A percentile compares a stretch with the other conserved stretches of the same genome.
phyloP scores from a whole-genome alignment of 2,888 invertebrate genomes.

The Drosophila stalkeri region DNA sequence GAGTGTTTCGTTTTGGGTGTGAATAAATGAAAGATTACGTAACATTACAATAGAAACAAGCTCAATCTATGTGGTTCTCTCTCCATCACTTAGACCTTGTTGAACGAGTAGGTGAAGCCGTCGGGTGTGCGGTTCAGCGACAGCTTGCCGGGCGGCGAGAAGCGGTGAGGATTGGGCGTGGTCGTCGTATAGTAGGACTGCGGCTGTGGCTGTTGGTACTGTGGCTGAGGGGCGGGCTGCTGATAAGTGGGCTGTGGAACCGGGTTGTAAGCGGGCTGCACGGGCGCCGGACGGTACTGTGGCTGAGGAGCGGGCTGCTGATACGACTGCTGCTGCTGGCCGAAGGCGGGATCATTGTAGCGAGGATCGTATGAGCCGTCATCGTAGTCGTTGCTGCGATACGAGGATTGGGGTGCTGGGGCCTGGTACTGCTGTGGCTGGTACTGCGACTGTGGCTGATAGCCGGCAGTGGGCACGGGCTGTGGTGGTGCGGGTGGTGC shows the following conservation, averaged over 20 bases:
- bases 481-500: constrained; percentile 87
- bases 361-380: constrained; percentile 85
- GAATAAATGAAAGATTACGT: constrained; percentile 41
- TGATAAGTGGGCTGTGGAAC: constrained; percentile 85
- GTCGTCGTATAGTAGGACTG: constrained; percentile 85
- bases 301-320: constrained; percentile 85
- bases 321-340: constrained; percentile 79
- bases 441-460: constrained; percentile 85
- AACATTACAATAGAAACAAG: constrained; percentile 66
- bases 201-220: constrained; percentile 78
- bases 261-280: constrained; percentile 79
- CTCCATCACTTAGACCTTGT: constrained; percentile 86
- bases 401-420: constrained; percentile 83
- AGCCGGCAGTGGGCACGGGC: constrained; percentile 86
- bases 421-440: constrained; percentile 84
- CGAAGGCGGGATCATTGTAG: constrained; percentile 84
- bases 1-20: constrained; percentile 35
- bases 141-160: constrained; percentile 94
- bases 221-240: constrained; percentile 86
- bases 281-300: constrained; percentile 77
- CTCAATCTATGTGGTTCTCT: constrained; percentile 76
- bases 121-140: constrained; percentile 94
- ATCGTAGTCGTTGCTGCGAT: constrained; percentile 82
- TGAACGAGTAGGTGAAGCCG: constrained; percentile 94
- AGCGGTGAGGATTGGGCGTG: constrained; percentile 90